These are phyloP conservation scores for Theonella swinhoei DNA, from an alignment of 37 sponge, comb jelly and placozoan genomes.

Conservation along the genomic window DNA sequence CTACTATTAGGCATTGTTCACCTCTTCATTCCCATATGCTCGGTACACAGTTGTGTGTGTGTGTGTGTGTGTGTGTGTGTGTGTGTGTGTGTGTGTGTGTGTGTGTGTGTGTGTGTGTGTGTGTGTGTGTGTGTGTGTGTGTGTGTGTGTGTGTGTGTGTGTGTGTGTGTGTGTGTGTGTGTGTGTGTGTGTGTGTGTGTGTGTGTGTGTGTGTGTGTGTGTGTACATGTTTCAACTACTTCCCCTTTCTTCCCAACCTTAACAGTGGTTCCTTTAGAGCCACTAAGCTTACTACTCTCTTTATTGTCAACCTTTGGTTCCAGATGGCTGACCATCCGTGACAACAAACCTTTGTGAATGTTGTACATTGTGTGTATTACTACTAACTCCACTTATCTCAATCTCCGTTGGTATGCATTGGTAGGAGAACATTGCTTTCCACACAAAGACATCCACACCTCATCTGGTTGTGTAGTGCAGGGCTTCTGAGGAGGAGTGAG, in stretches of 20 bases:
- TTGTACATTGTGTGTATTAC: not conserved
- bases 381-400: not conserved
- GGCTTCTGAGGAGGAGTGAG: no score
- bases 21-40: no score
- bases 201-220: conserved; percentile 8
- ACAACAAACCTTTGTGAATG: not conserved
- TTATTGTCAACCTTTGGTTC: not conserved
- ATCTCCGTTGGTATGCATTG: no score
- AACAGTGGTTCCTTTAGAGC: no score
- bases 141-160: not conserved
- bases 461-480: not conserved
- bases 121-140: conserved; percentile 3
- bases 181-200: conserved; percentile 57
- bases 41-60: not conserved
- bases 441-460: not conserved
- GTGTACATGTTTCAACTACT: not conserved
- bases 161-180: conserved; percentile 30
- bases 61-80: conserved; percentile 11
- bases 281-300: not conserved
- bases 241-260: no score
- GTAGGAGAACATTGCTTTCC: no score
- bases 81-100: conserved; percentile 10
- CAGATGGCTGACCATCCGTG: not conserved
- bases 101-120: conserved; percentile 28
- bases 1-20: no score